Conservation (phyloP, 1,140 invertebrate genomes). For the Sarcophaga peregrina region DNA sequence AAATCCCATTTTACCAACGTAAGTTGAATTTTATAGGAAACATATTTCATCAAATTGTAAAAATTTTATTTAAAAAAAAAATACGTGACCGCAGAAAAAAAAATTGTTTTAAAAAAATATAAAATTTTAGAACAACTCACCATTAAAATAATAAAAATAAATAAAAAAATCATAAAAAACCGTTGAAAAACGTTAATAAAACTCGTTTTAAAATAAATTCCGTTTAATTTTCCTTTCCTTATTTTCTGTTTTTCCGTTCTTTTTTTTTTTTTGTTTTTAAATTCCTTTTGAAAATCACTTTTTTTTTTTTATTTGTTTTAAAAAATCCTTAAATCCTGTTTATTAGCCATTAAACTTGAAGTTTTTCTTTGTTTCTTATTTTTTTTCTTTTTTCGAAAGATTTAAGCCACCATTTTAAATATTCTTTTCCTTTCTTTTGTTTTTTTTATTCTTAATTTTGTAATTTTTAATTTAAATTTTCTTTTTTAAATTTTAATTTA, state of each 20-base stretch:
- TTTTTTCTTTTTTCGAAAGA: not conserved
- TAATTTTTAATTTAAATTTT: not conserved
- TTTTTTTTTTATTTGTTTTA: not conserved
- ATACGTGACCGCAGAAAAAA: not conserved
- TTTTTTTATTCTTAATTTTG: too few relatives aligned
- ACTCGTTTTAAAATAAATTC: not conserved
- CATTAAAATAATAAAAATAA: constrained; percentile 32
- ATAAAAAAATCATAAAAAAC: constrained; percentile 30
- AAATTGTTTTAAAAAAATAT: not conserved
- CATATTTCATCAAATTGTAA: not conserved
- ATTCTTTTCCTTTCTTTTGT: too few relatives aligned
- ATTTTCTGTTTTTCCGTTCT: not conserved
- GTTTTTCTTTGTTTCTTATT: too few relatives aligned
- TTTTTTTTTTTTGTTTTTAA: not conserved
- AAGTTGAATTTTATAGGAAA: too few relatives aligned
- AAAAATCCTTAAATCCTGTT: not conserved
- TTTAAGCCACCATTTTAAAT: too few relatives aligned
- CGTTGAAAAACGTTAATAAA: not conserved
- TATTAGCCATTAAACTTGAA: not conserved
- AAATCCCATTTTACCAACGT: not conserved
- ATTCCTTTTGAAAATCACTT: too few relatives aligned
- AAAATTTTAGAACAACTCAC: not conserved
- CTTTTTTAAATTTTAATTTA: too few relatives aligned
- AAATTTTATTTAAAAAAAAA: not conserved
- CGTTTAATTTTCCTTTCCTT: not conserved